phyloP scores from a whole-genome alignment of 2,888 invertebrate species.

The Machimus atricapillus region DNA sequence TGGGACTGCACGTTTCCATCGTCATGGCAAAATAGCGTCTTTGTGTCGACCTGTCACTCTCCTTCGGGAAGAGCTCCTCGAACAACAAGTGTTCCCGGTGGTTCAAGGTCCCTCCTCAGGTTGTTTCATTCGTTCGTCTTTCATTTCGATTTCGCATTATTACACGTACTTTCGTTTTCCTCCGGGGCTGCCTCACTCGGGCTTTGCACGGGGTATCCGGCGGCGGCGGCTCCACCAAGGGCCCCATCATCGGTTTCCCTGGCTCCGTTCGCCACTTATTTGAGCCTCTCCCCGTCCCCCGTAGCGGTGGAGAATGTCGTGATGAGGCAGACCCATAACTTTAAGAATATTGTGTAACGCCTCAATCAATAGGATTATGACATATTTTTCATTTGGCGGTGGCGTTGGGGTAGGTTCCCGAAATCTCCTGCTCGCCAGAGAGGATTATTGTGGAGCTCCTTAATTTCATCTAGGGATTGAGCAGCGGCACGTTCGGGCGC shows the following conservation, averaged over 20 bases:
- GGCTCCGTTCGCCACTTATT: neutral
- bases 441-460: neutral
- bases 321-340: slow-evolving; percentile 26
- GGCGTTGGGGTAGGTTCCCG: slow-evolving; percentile 27
- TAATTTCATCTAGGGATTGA: neutral
- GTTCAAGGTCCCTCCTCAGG: slow-evolving; percentile 35
- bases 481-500: neutral
- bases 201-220: neutral
- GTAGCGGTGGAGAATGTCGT: neutral
- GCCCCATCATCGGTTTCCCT: neutral
- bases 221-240: neutral
- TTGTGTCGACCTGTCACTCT: slow-evolving; percentile 39
- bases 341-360: slow-evolving; percentile 39
- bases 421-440: neutral
- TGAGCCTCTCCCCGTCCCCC: neutral
- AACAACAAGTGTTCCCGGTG: slow-evolving; percentile 35
- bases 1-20: slow-evolving; percentile 13
- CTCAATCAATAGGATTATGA: slow-evolving; percentile 39
- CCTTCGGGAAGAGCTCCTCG: neutral
- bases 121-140: slow-evolving; percentile 30
- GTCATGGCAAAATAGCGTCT: slow-evolving; percentile 33
- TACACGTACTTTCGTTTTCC: slow-evolving; percentile 19
- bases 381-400: slow-evolving; percentile 28
- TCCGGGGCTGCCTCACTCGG: neutral
- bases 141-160: slow-evolving; percentile 17